phyloP scores from a whole-genome alignment of 2,113 vertebrate genomes.

The Halichoeres trimaculatus region DNA sequence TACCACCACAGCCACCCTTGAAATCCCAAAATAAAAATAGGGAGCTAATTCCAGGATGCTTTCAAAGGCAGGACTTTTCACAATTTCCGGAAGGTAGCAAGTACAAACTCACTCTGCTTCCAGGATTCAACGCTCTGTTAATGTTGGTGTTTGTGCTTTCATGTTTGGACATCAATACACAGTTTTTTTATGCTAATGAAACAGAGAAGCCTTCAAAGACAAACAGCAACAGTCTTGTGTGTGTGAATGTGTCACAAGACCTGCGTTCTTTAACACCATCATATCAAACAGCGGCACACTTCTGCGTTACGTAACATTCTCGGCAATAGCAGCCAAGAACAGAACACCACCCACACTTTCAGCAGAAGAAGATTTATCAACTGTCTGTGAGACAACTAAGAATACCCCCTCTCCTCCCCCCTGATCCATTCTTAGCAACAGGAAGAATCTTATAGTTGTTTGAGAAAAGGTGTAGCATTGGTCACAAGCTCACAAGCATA shows the following conservation, averaged over 20 bases:
- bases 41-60: slow-evolving; percentile 1
- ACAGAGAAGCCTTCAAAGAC: slow-evolving; percentile 15
- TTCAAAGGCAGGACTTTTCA: background rate
- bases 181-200: slow-evolving; percentile 6
- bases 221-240: slow-evolving; percentile 1
- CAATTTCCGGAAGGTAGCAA: slow-evolving; percentile 12
- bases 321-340: slow-evolving; percentile 50
- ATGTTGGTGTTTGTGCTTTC: background rate
- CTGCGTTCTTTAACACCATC: slow-evolving; percentile 46
- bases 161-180: slow-evolving; percentile 18
- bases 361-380: slow-evolving; percentile 36
- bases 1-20: too few species aligned
- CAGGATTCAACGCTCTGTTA: slow-evolving; percentile 8
- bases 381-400: slow-evolving; percentile 52
- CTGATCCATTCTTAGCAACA: slow-evolving; percentile 45
- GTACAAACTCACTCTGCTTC: slow-evolving; percentile 29
- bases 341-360: slow-evolving; percentile 41
- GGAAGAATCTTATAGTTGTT: slow-evolving; percentile 14
- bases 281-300: slow-evolving; percentile 45
- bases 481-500: background rate
- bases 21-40: background rate
- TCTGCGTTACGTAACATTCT: slow-evolving; percentile 58
- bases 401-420: slow-evolving; percentile 36
- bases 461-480: slow-evolving; percentile 2
- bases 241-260: slow-evolving; percentile 43